Evolutionary conservation across 2,797 vertebrate species (phyloP), one percentile per base, ranked within the genome.

Genomic region (Potorous gilbertii): DNA sequence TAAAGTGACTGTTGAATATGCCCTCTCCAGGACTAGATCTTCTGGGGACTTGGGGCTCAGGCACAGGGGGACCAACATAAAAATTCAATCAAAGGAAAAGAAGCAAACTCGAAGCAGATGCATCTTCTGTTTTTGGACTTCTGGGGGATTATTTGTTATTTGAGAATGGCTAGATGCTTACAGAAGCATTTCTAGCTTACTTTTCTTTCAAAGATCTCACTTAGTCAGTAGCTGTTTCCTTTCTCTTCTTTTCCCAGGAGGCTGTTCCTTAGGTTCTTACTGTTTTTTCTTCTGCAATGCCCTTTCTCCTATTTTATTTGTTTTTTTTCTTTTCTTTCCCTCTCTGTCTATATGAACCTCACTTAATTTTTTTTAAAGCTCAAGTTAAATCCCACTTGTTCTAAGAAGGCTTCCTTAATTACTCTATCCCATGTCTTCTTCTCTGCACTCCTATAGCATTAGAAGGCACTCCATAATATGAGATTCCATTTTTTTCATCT

Each of bases 131-230:
- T 95, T 95, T 90, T 13, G 46, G 93, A 54, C 0, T 93, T 90
- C 93, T 5, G 46, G 56, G 50, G 94, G 50, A 91, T 94, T 95
- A 93, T 92, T 97, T 95, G 31, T 55, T 50, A 90, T 94, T 91
- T 96, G 74, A 46, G 21, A 40, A 46, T 46, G 74, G 40, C 40
- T 81, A 16, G n/a, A 27, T 46, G 74, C n/a, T 13, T 3, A 24
- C 66, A 74, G 16, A 40, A 74, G n/a, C 74, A 46, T 81, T 81
- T 81, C 74, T 87, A 4, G 21, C 46, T 87, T 87, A 40, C 27
- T 87, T 87, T 50, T 46, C 21, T 50, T 40, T 21, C 40, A 87
- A 87, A 87, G 40, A 11, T 27, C 74, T 87, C 40, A 4, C n/a
- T 74, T n/a, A 74, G 21, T 50, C 74, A 81, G 40, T 11, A 46